These are phyloP conservation scores for Leptinotarsa tumamoca DNA, from an alignment of 2,888 invertebrate species.

Conservation along the genomic window DNA sequence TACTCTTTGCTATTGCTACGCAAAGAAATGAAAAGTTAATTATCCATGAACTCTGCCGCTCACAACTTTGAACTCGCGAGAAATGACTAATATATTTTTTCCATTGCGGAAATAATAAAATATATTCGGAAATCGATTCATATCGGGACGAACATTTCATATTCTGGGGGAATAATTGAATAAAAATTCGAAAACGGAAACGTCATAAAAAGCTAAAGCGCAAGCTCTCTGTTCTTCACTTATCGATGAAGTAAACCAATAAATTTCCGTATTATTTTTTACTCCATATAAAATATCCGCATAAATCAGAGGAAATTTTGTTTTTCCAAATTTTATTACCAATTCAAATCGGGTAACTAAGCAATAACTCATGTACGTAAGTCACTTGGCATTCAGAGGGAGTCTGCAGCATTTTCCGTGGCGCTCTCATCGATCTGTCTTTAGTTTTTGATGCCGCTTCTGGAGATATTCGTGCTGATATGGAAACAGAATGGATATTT, in stretches of 20 bases:
- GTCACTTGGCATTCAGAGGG: slow-evolving; percentile 58
- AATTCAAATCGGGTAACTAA: slow-evolving; percentile 62
- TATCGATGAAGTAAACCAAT: slow-evolving; percentile 50
- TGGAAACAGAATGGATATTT: not conserved
- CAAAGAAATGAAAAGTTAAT: no score
- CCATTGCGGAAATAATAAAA: slow-evolving; percentile 43
- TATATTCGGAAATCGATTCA: slow-evolving; percentile 44
- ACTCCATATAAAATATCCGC: slow-evolving; percentile 56
- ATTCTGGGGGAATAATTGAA: slow-evolving; percentile 42
- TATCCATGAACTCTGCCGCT: not conserved
- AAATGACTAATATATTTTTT: not conserved
- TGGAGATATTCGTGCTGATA: not conserved
- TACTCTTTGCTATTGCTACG: no score
- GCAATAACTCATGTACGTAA: slow-evolving; percentile 58
- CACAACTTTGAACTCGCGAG: not conserved
- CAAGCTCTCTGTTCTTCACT: slow-evolving; percentile 43
- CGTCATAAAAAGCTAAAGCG: slow-evolving; percentile 40
- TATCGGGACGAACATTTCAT: slow-evolving; percentile 36
- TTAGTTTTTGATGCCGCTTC: slow-evolving; percentile 12
- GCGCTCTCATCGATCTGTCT: slow-evolving; percentile 20
- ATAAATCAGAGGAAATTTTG: slow-evolving; percentile 61
- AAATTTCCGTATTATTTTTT: slow-evolving; percentile 57
- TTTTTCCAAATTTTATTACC: slow-evolving; percentile 63
- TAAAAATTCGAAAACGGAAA: slow-evolving; percentile 44
- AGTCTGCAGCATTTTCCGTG: slow-evolving; percentile 27